Base-by-base conservation (phyloP, 2,113 vertebrate genomes). In the Bubo bubo region DNA sequence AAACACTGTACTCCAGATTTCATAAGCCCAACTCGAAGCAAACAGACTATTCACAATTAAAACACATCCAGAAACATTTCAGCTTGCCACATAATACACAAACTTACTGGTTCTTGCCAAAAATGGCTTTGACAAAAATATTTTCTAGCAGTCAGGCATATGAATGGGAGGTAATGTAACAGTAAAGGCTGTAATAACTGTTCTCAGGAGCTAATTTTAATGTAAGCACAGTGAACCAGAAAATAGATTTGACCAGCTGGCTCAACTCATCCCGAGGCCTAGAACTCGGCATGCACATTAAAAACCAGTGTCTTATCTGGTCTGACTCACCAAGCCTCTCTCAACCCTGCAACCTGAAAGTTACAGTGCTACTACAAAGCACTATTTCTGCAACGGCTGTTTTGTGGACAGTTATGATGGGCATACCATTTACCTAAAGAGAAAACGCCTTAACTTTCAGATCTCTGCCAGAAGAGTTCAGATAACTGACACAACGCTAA, bases 241-340 rank as follows among this genome's bases (percentile, higher is more conserved):
- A 96, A 95, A 95, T 8, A 85, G 93, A 81, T 93, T 22, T 75
- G 62, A 77, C 83, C 95, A 96, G 86, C 92, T 95, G 94, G 89
- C 64, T 94, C 80, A 80, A 73, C 55, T 88, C 93, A 77, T 80
- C 39, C 84, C 4, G 28, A 66, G 87, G 89, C 93, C 86, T 55
- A 71, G 59, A 34, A 43, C 39, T 53, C 43, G 0, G 76, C 24
- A 4, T 1, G 45, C 79, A 27, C 34, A 5, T 50, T 35, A 14
- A 63, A 27, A 81, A 6, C 26, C 63, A 12, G 28, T 2, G 21
- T 37, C 63, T 39, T n/a, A 34, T 62, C 60, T 43, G 50, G 15
- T 35, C 82, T 59, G 47, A 88, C 56, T 32, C 72, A 45, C 43
- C 24, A 11, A 45, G 43, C 4, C n/a, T 18, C 55, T 32, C 73